A percentile compares a stretch with the other conserved stretches of the same genome.
Conservation (phyloP, 2,113 vertebrate species). For the Origma solitaria region DNA sequence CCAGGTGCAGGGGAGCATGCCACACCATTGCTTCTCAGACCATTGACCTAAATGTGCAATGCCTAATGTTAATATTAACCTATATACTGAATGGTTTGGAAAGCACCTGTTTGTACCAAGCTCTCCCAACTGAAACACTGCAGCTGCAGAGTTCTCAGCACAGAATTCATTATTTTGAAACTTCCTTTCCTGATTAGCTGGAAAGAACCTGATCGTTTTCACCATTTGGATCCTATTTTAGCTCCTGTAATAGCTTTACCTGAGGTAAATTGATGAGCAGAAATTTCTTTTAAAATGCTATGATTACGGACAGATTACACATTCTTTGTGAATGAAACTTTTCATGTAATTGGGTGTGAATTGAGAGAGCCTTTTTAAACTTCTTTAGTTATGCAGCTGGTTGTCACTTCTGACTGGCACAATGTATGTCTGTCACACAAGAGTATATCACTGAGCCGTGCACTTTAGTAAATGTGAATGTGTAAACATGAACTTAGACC, state of each 20-base stretch:
- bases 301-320: neutral
- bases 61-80: slow-evolving; percentile 43
- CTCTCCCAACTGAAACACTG: slow-evolving; percentile 4
- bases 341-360: neutral
- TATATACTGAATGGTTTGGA: slow-evolving; percentile 9
- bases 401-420: neutral
- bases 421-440: neutral
- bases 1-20: neutral
- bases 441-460: neutral
- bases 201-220: neutral
- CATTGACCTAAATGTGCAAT: neutral
- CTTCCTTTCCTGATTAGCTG: slow-evolving; percentile 9
- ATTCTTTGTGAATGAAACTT: neutral
- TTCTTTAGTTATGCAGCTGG: neutral
- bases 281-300: neutral
- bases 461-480: neutral
- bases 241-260: neutral
- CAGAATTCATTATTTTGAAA: neutral
- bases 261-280: neutral
- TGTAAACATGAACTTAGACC: neutral
- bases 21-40: neutral
- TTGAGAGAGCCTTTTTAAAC: neutral
- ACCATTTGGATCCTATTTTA: neutral
- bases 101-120: neutral
- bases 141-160: neutral